Evolutionary conservation across 2,888 invertebrate species (phyloP), one percentile per base, ranked within the genome.

Genomic region (Creontiades dilutus): DNA sequence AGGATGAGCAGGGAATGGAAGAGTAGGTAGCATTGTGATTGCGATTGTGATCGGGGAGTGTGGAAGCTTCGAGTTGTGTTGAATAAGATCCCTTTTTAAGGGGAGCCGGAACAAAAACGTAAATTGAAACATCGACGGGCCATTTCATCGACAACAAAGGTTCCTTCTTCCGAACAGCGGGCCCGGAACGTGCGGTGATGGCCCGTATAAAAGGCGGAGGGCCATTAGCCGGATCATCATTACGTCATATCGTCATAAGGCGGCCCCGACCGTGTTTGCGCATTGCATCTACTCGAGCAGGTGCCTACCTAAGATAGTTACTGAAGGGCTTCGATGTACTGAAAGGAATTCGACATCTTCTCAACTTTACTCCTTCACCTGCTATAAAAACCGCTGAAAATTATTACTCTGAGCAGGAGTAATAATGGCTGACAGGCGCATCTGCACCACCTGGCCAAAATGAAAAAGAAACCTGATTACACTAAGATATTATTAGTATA

Each of bases 91-190:
- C 61, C 61, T 61, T 61, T 61, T 61, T 9, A 28, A 28, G 28
- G 46, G 12, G 76, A 9, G n/a, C 16, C 76, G 13, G 37, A 46
- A 76, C 76, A 76, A 76, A 37, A 28, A n/a, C 37, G 19, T 19
- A 76, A 76, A 76, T 76, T 76, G 76, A 76, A 76, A 76, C 76
- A 76, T 46, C 76, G 76, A 37, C 28, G 37, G 76, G 46, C 28
- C 76, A 46, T 76, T 46, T 76, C 28, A 76, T 76, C 13, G 76
- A 76, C 76, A 76, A 61, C 76, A 76, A 76, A 76, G 76, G 76
- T 76, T 76, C 76, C 76, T 76, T 76, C 46, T n/a, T 76, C 19
- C 16, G 61, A 61, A 1, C 19, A n/a, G 61, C 61, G 16, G n/a
- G 61, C 61, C 52, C 61, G 61, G n/a, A 61, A 61, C 61, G 61